Evolutionary conservation across 2,797 vertebrate species (phyloP), one percentile per base, ranked within the genome.

Genomic region (Gymnoscopelus braueri): DNA sequence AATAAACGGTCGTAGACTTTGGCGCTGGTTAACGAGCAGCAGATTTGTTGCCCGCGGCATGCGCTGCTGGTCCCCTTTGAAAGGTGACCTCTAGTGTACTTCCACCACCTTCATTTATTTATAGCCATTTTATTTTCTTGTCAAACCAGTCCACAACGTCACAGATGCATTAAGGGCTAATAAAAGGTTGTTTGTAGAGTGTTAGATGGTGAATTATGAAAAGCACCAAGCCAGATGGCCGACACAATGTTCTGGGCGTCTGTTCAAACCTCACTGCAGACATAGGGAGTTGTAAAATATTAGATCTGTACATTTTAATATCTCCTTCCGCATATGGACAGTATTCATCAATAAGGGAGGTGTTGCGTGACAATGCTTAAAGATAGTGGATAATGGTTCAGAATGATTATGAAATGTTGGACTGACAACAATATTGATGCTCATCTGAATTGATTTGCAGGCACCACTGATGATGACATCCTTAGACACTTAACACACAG

Each of bases 1-100:
- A 82, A 83, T 78, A 74, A 91, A 83, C 73, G 72, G 55, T 67
- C 58, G 10, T 57, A 70, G 73, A 77, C 80, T 81, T 86, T 35
- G 75, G 65, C 8, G 65, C 66, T 19, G 65, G 78, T 82, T 84
- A 80, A 79, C 32, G 5, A 79, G 35, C 60, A 3, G 10, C 56
- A 59, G 26, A 69, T 75, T 75, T 67, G 47, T 54, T 70, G 67
- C 65, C 72, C 35, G 19, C 4, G 23, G 44, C 53, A 12, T 51
- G 47, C 48, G 35, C 60, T 44, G 5, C 48, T 26, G n/a, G 55
- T 44, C 6, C 44, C 72, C 55, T 67, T 71, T 24, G 63, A 76
- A 78, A 78, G 15, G 29, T 52, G 63, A 67, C 47, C 24, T 63
- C 19, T 66, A 10, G 7, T 44, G 13, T 44, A 52, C 35, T 64